A percentile compares a stretch with the other conserved stretches of the same genome.
These are phyloP conservation scores for Ricordea florida DNA, from an alignment of 92 coral and sea anemone genomes.

Conservation along the genomic window DNA sequence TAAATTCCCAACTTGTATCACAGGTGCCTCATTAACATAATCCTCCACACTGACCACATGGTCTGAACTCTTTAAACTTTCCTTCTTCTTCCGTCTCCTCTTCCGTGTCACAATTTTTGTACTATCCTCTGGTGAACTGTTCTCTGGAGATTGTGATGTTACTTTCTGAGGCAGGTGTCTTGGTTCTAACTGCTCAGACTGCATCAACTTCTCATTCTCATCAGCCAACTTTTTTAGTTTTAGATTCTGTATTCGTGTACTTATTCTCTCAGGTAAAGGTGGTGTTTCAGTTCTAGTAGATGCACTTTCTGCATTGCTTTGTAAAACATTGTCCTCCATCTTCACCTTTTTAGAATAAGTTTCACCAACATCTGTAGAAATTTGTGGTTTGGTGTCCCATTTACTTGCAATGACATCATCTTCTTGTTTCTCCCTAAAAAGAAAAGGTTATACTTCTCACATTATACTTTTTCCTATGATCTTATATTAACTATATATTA, in stretches of 20 bases:
- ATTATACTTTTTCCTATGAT: too few relatives aligned
- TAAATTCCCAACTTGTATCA: constrained; percentile 40
- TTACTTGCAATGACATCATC: too few relatives aligned
- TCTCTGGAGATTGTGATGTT: not conserved
- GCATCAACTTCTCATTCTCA: constrained; percentile 10
- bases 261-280: constrained; percentile 15
- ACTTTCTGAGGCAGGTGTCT: not conserved
- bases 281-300: not conserved
- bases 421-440: too few relatives aligned
- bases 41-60: too few relatives aligned
- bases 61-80: constrained; percentile 13
- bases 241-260: constrained; percentile 13
- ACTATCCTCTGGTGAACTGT: not conserved
- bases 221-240: constrained; percentile 4
- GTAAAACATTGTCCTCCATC: too few relatives aligned
- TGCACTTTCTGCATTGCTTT: too few relatives aligned
- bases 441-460: too few relatives aligned
- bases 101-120: constrained; percentile 1
- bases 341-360: too few relatives aligned
- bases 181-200: constrained; percentile 21
- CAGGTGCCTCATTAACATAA: constrained; percentile 14
- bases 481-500: too few relatives aligned
- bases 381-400: too few relatives aligned
- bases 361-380: too few relatives aligned
- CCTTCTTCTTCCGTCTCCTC: constrained; percentile 3